These are phyloP conservation scores for Epinotia ramella DNA, from an alignment of 2,888 invertebrate species.

Conservation along the genomic window DNA sequence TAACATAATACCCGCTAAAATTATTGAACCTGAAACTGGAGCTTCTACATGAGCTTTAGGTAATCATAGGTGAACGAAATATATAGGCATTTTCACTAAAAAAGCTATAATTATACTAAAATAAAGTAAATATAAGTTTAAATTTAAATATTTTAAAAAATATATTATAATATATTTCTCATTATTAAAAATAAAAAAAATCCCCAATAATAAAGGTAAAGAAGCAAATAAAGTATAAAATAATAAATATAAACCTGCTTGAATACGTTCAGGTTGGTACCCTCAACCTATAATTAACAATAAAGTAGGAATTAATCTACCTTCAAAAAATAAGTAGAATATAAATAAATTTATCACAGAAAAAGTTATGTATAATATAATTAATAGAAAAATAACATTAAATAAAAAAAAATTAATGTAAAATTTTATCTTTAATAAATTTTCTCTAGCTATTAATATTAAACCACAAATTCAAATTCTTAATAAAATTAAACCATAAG, in stretches of 20 bases:
- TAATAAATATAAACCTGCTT: constrained; percentile 88
- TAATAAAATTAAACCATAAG: constrained; percentile 84
- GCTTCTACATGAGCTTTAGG: constrained; percentile 92
- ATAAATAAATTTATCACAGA: constrained; percentile 84
- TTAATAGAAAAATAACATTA: constrained; percentile 80
- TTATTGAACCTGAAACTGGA: constrained; percentile 89
- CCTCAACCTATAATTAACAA: constrained; percentile 89
- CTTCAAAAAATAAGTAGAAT: constrained; percentile 90
- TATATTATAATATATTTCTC: constrained; percentile 81
- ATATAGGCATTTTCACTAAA: constrained; percentile 90
- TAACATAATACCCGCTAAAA: constrained; percentile 90
- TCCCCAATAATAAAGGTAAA: constrained; percentile 86
- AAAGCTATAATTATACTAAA: constrained; percentile 86
- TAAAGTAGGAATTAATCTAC: constrained; percentile 88
- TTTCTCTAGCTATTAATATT: constrained; percentile 85
- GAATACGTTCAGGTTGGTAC: constrained; percentile 88
- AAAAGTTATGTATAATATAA: constrained; percentile 86
- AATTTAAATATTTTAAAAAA: constrained; percentile 76
- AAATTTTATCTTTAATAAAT: constrained; percentile 74
- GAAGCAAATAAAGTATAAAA: constrained; percentile 90
- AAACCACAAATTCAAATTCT: constrained; percentile 86
- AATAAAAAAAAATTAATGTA: constrained; percentile 81
- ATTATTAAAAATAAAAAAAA: constrained; percentile 81
- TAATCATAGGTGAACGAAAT: constrained; percentile 88
- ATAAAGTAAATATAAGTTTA: constrained; percentile 80